Base-by-base conservation (phyloP, 2,888 invertebrate species). In the Helobdella robusta region DNA sequence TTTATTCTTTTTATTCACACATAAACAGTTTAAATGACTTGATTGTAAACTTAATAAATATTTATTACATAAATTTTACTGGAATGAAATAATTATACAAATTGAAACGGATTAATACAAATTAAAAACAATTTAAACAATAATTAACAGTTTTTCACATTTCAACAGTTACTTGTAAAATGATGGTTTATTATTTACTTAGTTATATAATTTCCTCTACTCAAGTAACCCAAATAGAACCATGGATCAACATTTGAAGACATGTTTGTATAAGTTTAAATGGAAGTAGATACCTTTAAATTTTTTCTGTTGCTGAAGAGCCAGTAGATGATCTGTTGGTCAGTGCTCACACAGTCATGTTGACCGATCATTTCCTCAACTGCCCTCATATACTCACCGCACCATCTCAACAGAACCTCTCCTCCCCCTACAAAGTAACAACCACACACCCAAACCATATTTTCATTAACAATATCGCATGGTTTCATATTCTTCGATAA, bases 311-410 rank as follows among this genome's bases (percentile, higher is more conserved):
- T 40, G 36, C 59, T 68, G 60, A 44, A 73, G 73, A 75, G 73
- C 36, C 68, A 70, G 65, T 74, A 75, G 4, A 75, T 68, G n/a
- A 75, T 68, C 46, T 71, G 75, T 63, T 76, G 75, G 44, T 76
- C 76, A 5, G 75, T 75, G 61, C 71, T 74, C 71, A 74, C 73
- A 63, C 73, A 63, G 6, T 70, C 70, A 59, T 67, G 64, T n/a
- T 69, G 64, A 48, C 25, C 32, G 18, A 76, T 62, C 56, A 74
- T 64, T 28, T 69, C 66, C 46, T 71, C 66, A 2, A 72, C 71
- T 1, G 68, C 68, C 1, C 50, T 48, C 66, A 68, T 72, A 65
- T 76, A 76, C 56, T 74, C 74, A 32, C 30, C 62, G 18, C 34
- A 50, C 62, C 62, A 62, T 25, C 48, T 46, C 50, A 68, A 67